Evolutionary conservation across 92 coral and sea anemone species (phyloP).

Genomic region (Porites evermanni): DNA sequence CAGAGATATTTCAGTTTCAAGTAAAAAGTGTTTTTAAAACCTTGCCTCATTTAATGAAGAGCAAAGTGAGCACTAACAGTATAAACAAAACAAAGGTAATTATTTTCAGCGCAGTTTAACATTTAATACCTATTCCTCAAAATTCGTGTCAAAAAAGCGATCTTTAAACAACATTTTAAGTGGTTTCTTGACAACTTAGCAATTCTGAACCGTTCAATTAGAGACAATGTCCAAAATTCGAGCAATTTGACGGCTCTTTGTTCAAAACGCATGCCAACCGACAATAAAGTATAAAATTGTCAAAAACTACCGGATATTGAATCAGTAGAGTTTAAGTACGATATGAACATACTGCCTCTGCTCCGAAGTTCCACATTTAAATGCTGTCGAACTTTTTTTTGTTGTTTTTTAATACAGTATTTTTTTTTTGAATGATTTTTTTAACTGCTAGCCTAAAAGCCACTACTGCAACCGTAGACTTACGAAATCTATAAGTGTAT

Average conservation of each 20-base stretch:
- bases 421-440: too few species aligned
- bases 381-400: neutral
- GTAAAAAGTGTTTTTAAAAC: neutral
- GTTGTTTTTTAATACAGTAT: too few species aligned
- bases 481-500: too few species aligned
- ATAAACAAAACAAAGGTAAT: neutral
- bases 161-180: neutral
- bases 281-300: neutral
- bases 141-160: too few species aligned
- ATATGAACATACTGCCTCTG: neutral
- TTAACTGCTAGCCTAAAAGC: too few species aligned
- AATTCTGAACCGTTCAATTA: neutral
- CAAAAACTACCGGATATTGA: constrained; percentile 10
- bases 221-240: neutral
- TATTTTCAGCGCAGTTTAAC: neutral
- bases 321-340: neutral
- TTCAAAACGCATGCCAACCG: neutral
- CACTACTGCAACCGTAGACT: too few species aligned
- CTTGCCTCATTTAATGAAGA: neutral
- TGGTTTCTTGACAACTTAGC: neutral
- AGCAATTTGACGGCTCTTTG: neutral
- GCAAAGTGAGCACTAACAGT: neutral
- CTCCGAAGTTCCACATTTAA: neutral
- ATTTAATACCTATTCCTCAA: neutral
- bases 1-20: neutral